Conservation (phyloP, 2,888 invertebrate genomes). For the Leptinotarsa juncta region DNA sequence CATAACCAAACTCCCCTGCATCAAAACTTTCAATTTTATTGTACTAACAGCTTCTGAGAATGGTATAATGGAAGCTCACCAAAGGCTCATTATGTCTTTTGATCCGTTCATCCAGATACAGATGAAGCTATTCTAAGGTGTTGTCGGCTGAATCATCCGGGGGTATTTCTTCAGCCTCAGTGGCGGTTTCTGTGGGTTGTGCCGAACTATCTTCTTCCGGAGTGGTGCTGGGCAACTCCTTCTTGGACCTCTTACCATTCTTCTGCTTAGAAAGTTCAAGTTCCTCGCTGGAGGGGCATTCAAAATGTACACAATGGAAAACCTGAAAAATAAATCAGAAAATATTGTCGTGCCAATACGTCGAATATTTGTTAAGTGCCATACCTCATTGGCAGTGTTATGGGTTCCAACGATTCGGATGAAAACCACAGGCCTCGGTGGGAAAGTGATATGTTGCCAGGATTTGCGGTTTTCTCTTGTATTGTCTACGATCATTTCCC, state of each 20-base stretch:
- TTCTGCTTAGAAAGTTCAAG: constrained; percentile 29
- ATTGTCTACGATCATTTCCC: constrained; percentile 91
- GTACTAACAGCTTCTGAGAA: not conserved
- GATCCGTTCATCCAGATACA: not conserved
- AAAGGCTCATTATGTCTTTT: not conserved
- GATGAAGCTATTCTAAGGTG: not conserved
- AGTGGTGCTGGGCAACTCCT: constrained; percentile 22
- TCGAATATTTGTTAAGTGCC: not conserved
- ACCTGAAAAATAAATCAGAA: constrained; percentile 71
- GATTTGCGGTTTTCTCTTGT: constrained; percentile 88
- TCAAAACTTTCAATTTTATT: not conserved
- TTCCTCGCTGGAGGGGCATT: constrained; percentile 84
- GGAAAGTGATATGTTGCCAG: constrained; percentile 93
- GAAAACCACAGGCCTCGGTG: constrained; percentile 88
- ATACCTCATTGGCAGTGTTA: constrained; percentile 96
- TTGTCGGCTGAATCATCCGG: constrained; percentile 1
- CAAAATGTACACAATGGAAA: constrained; percentile 98
- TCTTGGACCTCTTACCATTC: not conserved
- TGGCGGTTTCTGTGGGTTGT: constrained; percentile 61
- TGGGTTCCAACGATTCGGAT: constrained; percentile 95
- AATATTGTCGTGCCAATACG: not conserved
- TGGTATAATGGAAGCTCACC: not conserved
- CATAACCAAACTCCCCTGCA: not conserved
- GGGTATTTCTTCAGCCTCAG: constrained; percentile 61
- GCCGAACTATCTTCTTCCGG: constrained; percentile 25